A percentile compares a stretch with the other conserved stretches of the same genome.
Conservation (phyloP, 2,888 invertebrate genomes). For the Neoaliturus tenellus region DNA sequence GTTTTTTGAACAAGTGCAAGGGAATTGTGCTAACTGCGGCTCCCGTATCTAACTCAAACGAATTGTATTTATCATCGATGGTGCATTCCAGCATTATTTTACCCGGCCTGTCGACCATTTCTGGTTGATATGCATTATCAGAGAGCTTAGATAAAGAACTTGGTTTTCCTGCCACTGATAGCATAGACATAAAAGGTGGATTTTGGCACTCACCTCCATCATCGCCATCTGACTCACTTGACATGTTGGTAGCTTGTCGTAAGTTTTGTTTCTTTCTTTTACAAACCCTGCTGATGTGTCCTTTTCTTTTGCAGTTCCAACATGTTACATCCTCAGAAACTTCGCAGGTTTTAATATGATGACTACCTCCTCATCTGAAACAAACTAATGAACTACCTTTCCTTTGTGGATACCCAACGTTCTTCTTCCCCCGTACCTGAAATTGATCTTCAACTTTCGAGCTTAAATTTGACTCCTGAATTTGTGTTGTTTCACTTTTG, state of each 20-base stretch:
- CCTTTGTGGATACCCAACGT: too few species aligned
- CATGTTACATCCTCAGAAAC: not conserved
- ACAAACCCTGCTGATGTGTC: not conserved
- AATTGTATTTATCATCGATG: not conserved
- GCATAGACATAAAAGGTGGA: not conserved
- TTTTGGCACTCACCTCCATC: not conserved
- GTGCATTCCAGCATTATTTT: not conserved
- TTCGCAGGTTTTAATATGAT: too few species aligned
- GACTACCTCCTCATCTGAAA: too few species aligned
- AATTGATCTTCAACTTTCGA: not conserved
- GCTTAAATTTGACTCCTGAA: not conserved
- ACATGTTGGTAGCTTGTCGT: not conserved
- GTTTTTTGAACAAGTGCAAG: not conserved
- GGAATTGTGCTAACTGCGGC: not conserved
- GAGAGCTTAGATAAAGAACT: not conserved
- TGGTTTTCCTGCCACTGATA: not conserved
- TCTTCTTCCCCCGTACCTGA: not conserved
- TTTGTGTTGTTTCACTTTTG: not conserved
- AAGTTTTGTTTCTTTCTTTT: not conserved
- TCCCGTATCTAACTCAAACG: not conserved
- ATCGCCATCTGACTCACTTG: not conserved
- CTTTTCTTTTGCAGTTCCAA: not conserved
- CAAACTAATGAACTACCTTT: too few species aligned
- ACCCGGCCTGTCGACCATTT: not conserved
- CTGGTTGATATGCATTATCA: not conserved